phyloP scores from a whole-genome alignment of 2,113 vertebrate genomes.

The Mustela lutreola region DNA sequence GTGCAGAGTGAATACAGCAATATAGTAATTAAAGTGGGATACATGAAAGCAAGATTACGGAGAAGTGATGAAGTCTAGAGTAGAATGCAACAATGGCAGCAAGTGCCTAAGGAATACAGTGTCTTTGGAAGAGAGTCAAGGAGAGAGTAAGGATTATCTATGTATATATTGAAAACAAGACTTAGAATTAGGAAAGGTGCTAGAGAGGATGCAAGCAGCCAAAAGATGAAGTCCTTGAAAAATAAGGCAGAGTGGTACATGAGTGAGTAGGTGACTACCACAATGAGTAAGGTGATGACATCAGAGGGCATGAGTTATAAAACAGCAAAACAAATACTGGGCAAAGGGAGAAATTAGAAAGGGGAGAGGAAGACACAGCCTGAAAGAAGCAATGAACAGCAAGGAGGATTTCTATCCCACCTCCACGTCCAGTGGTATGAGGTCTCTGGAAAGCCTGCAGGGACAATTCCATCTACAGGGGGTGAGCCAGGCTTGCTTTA shows the following conservation, averaged over 20 bases:
- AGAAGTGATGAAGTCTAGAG: background rate
- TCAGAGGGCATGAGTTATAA: background rate
- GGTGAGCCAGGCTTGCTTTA: background rate
- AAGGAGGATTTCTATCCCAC: background rate
- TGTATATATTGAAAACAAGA: background rate
- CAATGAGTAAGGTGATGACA: background rate
- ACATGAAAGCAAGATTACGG: background rate
- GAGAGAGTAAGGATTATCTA: background rate
- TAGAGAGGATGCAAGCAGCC: background rate
- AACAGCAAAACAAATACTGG: background rate
- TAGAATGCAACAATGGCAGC: background rate
- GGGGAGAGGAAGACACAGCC: background rate
- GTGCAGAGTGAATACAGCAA: background rate
- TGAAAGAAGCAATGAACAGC: background rate
- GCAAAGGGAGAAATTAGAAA: background rate
- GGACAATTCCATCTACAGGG: background rate
- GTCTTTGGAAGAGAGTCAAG: background rate
- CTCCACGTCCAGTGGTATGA: background rate
- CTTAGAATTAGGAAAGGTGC: background rate
- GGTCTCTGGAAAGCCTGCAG: background rate
- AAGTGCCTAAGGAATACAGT: background rate
- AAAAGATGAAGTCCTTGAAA: constrained; percentile 41
- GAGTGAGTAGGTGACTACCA: background rate
- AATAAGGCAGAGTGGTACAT: background rate
- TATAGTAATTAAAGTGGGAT: background rate